Evolutionary conservation across 2,113 vertebrate species (phyloP), one percentile per base, ranked within the genome.

Genomic region (Rhinoptilus africanus): DNA sequence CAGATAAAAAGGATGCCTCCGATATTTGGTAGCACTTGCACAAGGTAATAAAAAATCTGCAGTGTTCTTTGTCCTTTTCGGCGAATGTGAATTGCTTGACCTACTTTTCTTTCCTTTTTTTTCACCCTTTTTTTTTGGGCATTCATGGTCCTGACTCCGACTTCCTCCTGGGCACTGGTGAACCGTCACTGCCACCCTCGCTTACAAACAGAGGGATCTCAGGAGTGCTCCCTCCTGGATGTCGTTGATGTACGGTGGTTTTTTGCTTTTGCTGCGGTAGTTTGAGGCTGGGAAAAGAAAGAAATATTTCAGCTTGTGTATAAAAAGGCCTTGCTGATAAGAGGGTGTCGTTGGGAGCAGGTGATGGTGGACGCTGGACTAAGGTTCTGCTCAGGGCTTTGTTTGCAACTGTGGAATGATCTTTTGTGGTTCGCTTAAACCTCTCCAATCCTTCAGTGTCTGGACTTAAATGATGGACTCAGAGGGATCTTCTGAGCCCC

Each of bases 21-120:
- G 78, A 94, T 93, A 93, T 81, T 92, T 85, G 90, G 91, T 93
- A 93, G 90, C 75, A 66, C 74, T 97, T 89, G 89, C 86, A 59
- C 62, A 86, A 95, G 91, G 96, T 91, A 95, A 92, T 92, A 88
- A 92, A 87, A 89, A 86, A 75, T 53, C 84, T 37, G 62, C 77
- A 75, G 45, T 5, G 26, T 50, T 94, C 88, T 93, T 95, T 90
- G 92, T 94, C 86, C 94, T 91, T 84, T 89, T 62, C 67, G 72
- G 86, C 47, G 35, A 28, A 72, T 57, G 87, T 72, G 81, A 72
- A 85, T 94, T 51, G 77, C 75, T 83, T 92, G 95, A 95, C 93
- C 96, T 96, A 91, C 86, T 96, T 97, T 86, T 20, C 30, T 66
- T 85, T 57, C 14, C 54, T 86, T 76, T 88, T 72, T n/a, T 23